These are phyloP conservation scores for Salmo trutta DNA, from an alignment of 2,797 vertebrate species.

Conservation along the genomic window DNA sequence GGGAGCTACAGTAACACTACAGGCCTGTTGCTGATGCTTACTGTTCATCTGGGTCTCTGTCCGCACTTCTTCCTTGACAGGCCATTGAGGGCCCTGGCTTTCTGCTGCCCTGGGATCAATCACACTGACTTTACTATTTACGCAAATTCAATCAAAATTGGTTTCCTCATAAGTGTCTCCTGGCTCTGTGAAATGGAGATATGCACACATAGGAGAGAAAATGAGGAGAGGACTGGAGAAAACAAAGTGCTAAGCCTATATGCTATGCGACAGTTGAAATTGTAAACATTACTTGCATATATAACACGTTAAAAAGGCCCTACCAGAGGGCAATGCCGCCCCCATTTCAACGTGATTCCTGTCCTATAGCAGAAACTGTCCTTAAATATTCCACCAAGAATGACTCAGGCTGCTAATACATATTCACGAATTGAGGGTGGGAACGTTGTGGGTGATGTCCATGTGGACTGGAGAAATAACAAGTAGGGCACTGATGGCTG, in stretches of 20 bases:
- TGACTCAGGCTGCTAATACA: too few species aligned
- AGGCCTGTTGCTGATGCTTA: conserved; percentile 12
- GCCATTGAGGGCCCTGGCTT: not conserved
- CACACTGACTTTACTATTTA: not conserved
- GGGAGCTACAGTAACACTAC: not conserved
- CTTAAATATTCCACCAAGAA: too few species aligned
- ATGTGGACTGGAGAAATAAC: too few species aligned
- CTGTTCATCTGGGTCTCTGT: not conserved
- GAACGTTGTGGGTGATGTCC: too few species aligned
- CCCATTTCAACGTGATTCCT: too few species aligned
- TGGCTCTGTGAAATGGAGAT: not conserved
- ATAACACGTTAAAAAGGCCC: too few species aligned
- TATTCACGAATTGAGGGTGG: too few species aligned
- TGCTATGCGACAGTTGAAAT: not conserved
- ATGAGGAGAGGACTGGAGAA: not conserved
- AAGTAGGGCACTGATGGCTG: too few species aligned
- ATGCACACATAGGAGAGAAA: not conserved
- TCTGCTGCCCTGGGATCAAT: conserved; percentile 1
- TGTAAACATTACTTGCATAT: too few species aligned
- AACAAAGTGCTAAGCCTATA: not conserved
- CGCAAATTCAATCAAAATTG: not conserved
- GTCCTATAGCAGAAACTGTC: too few species aligned
- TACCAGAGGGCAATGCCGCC: too few species aligned
- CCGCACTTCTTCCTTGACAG: not conserved
- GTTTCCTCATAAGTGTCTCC: not conserved